Conservation (phyloP, 2,113 vertebrate genomes). For the Onychostoma macrolepis region DNA sequence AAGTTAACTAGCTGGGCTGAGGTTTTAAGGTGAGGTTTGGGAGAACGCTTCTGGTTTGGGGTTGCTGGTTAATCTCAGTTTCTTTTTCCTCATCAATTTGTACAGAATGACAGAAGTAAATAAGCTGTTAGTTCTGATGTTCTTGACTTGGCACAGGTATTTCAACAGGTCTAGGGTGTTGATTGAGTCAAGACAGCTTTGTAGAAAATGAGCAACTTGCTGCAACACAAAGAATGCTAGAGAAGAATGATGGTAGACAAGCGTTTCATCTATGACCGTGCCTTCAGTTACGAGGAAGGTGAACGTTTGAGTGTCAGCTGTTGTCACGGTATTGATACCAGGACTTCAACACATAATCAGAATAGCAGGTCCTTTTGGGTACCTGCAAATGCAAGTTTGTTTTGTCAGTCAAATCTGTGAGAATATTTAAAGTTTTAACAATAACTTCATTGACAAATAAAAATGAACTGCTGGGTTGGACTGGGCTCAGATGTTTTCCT, state of each 20-base stretch:
- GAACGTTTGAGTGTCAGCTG: constrained; percentile 10
- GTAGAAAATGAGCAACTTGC: neutral
- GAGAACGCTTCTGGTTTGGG: constrained; percentile 52
- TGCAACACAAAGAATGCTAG: constrained; percentile 15
- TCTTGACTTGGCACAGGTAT: neutral
- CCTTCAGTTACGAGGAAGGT: neutral
- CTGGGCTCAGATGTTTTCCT: neutral
- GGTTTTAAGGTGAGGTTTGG: constrained; percentile 47
- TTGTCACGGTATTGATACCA: constrained; percentile 1
- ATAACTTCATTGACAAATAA: neutral
- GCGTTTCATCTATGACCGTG: neutral
- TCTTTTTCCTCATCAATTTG: constrained; percentile 30
- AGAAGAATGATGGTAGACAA: neutral
- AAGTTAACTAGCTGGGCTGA: constrained; percentile 46
- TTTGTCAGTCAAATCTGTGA: neutral
- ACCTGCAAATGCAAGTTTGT: neutral
- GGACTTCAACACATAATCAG: neutral
- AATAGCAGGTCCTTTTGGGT: neutral
- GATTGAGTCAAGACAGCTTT: neutral
- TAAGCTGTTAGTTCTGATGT: neutral
- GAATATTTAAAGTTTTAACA: neutral
- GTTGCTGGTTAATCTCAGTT: constrained; percentile 52
- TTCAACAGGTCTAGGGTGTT: neutral
- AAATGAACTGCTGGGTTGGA: neutral
- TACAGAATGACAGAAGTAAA: constrained; percentile 24